Evolutionary conservation across 2,113 vertebrate genomes (phyloP).

Genomic region (Takifugu bimaculatus): DNA sequence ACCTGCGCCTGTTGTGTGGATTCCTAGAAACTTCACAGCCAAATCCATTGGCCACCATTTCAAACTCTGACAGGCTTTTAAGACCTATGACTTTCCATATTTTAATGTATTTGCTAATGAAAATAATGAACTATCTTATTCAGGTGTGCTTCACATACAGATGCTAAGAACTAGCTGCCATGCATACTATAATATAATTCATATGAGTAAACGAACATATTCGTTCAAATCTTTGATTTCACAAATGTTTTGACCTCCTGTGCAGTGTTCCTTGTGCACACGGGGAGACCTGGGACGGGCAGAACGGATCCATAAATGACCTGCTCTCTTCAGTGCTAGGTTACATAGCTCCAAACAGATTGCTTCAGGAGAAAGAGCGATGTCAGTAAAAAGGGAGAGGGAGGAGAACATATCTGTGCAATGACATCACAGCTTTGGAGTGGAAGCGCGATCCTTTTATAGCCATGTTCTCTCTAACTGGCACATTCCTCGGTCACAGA

Average conservation of each 20-base stretch:
- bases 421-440: slow-evolving; percentile 61
- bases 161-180: too few relatives aligned
- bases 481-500: slow-evolving; percentile 61
- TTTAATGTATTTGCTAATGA: not conserved
- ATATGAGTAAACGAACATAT: too few relatives aligned
- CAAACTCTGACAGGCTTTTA: too few relatives aligned
- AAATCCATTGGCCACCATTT: too few relatives aligned
- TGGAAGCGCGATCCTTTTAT: slow-evolving; percentile 72
- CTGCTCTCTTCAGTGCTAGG: not conserved
- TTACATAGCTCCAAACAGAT: slow-evolving; percentile 3
- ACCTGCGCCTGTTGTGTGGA: too few relatives aligned
- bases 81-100: not conserved
- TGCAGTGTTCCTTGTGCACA: not conserved
- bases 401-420: slow-evolving; percentile 57
- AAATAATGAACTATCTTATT: too few relatives aligned
- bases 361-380: slow-evolving; percentile 39
- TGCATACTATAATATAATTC: too few relatives aligned
- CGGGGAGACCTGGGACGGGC: not conserved
- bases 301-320: not conserved
- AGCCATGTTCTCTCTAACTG: slow-evolving; percentile 61
- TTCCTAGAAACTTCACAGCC: too few relatives aligned
- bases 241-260: too few relatives aligned
- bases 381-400: slow-evolving; percentile 47
- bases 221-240: too few relatives aligned
- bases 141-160: too few relatives aligned